Evolutionary conservation across 2,113 vertebrate genomes (phyloP).

Genomic region (Aix galericulata): DNA sequence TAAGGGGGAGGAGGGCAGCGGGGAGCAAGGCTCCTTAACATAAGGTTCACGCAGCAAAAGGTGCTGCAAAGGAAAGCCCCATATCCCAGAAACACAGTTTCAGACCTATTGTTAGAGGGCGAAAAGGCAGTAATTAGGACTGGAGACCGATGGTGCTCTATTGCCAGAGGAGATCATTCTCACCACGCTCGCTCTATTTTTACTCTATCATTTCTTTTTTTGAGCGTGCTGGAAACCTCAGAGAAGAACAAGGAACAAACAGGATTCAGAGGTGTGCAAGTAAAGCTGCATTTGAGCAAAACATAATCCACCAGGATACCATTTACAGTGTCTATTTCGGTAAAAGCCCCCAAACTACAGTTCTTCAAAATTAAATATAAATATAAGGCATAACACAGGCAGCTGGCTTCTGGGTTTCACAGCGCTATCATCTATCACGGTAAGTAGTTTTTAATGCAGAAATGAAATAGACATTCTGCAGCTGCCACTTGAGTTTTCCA

Average conservation of each 20-base stretch:
- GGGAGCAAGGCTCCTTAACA: background rate
- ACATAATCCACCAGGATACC: background rate
- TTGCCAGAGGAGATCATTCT: conserved; percentile 43
- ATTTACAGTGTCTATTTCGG: conserved; percentile 39
- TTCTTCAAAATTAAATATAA: conserved; percentile 51
- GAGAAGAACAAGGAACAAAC: conserved; percentile 29
- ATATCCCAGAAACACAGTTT: background rate
- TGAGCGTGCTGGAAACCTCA: conserved; percentile 15
- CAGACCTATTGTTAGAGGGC: background rate
- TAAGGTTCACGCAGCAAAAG: background rate
- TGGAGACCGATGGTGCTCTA: background rate
- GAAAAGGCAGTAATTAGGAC: conserved; percentile 34
- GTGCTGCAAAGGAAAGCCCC: background rate
- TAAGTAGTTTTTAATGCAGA: conserved; percentile 53
- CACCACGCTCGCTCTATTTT: conserved; percentile 50
- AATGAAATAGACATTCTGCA: conserved; percentile 22
- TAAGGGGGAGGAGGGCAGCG: background rate
- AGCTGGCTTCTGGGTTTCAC: conserved; percentile 19
- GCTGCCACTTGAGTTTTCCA: background rate
- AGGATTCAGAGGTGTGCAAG: conserved; percentile 38
- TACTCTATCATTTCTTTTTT: conserved; percentile 41
- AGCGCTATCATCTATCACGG: background rate
- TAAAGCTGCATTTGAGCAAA: conserved; percentile 35
- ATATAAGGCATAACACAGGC: conserved; percentile 13
- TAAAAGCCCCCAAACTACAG: background rate